phyloP scores from a whole-genome alignment of 2,113 vertebrate species.

The Ia io region DNA sequence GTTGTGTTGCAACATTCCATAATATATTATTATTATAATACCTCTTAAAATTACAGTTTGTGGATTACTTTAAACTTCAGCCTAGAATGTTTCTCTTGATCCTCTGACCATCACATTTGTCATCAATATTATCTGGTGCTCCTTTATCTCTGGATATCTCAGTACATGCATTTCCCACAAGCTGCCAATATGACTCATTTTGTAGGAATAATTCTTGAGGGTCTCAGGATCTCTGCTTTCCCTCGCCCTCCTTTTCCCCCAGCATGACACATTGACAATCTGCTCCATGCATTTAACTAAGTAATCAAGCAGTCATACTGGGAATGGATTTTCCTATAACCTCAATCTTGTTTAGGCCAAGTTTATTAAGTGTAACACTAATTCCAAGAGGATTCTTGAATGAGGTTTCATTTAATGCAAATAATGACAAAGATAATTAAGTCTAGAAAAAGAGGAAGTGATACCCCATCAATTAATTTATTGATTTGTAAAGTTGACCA shows the following conservation, averaged over 20 bases:
- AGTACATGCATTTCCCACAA: not conserved
- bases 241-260: not conserved
- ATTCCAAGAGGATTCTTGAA: not conserved
- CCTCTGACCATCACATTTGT: not conserved
- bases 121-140: not conserved
- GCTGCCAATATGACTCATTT: not conserved
- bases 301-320: not conserved
- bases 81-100: not conserved
- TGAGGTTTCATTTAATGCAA: conserved; percentile 18
- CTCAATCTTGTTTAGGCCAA: not conserved
- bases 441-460: not conserved
- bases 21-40: not conserved
- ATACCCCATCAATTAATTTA: not conserved
- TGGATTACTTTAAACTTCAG: not conserved
- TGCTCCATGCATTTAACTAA: not conserved
- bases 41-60: not conserved
- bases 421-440: not conserved
- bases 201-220: not conserved
- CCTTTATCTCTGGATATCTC: not conserved
- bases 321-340: not conserved
- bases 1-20: not conserved
- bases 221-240: not conserved
- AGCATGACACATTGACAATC: not conserved
- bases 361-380: conserved; percentile 1
- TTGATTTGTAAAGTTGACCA: not conserved